These are phyloP conservation scores for Gnathonemus echidnorhynchus DNA, from an alignment of 2,113 vertebrate genomes.

Conservation along the genomic window DNA sequence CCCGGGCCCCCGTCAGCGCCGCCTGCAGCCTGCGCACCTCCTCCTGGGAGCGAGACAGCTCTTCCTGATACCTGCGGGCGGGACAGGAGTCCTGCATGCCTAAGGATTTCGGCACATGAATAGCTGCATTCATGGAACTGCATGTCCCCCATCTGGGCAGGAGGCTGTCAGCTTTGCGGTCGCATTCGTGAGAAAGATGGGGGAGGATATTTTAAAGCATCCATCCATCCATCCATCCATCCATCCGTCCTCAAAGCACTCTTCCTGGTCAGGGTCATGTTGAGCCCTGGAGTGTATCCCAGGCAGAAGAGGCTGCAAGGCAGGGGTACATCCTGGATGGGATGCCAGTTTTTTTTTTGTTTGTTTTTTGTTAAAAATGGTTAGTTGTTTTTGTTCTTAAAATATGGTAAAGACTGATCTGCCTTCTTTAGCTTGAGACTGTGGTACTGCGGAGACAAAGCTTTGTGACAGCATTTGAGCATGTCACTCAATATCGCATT, in stretches of 20 bases:
- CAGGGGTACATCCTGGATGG: background rate
- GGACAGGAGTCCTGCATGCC: background rate
- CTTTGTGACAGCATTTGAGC: background rate
- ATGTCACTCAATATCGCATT: background rate
- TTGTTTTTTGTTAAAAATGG: background rate
- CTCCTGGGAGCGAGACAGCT: slow-evolving; percentile 75
- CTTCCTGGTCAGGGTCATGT: background rate
- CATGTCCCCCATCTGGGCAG: background rate
- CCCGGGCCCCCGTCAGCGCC: slow-evolving; percentile 66
- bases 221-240: background rate
- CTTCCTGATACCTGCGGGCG: slow-evolving; percentile 69
- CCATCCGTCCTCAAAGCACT: background rate
- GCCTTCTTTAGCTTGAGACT: background rate
- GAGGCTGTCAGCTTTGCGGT: background rate
- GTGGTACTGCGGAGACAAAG: background rate
- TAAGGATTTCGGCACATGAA: background rate
- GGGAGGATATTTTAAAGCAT: background rate
- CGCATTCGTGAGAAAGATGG: background rate
- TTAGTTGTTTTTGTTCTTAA: background rate
- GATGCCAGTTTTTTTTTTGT: background rate
- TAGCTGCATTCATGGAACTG: background rate
- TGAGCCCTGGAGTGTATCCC: background rate
- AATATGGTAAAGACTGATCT: background rate
- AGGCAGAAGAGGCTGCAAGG: background rate
- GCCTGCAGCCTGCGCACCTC: slow-evolving; percentile 72